These are phyloP conservation scores for Eriosoma lanigerum DNA, from an alignment of 1,140 invertebrate species.

Conservation along the genomic window DNA sequence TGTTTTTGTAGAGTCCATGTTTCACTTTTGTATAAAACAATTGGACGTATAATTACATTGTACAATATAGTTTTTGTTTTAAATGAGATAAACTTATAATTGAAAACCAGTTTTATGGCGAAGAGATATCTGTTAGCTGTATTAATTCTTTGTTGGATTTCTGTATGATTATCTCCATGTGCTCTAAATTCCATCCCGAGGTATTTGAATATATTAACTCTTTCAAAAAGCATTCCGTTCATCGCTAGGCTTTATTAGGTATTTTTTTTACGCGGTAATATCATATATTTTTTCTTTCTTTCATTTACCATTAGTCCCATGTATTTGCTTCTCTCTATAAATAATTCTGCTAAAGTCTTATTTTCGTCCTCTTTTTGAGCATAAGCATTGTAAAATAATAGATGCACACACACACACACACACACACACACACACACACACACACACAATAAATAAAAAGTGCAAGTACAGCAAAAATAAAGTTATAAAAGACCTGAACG, in stretches of 20 bases:
- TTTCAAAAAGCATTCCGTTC: background rate
- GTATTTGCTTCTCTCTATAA: background rate
- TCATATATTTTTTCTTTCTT: background rate
- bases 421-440: too few relatives aligned
- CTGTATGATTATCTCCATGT: slow-evolving; percentile 4
- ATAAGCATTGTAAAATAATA: too few relatives aligned
- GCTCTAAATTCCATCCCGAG: background rate
- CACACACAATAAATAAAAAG: too few relatives aligned
- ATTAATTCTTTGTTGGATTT: slow-evolving; percentile 9
- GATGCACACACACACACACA: too few relatives aligned
- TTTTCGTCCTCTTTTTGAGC: too few relatives aligned
- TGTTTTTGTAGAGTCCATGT: slow-evolving; percentile 2
- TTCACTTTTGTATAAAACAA: background rate
- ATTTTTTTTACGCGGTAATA: background rate
- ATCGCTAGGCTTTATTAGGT: background rate
- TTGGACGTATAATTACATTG: background rate
- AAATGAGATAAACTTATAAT: background rate
- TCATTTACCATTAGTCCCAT: slow-evolving; percentile 2
- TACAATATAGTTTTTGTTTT: slow-evolving; percentile 4
- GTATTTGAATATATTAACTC: background rate
- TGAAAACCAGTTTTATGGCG: background rate
- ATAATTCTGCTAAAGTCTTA: too few relatives aligned
- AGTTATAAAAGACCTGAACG: too few relatives aligned
- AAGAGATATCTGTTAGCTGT: background rate
- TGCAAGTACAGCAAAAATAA: too few relatives aligned